A percentile compares a stretch with the other conserved stretches of the same genome.
Evolutionary conservation across 2,888 invertebrate species (phyloP).

Genomic region (Tribolium freemani): DNA sequence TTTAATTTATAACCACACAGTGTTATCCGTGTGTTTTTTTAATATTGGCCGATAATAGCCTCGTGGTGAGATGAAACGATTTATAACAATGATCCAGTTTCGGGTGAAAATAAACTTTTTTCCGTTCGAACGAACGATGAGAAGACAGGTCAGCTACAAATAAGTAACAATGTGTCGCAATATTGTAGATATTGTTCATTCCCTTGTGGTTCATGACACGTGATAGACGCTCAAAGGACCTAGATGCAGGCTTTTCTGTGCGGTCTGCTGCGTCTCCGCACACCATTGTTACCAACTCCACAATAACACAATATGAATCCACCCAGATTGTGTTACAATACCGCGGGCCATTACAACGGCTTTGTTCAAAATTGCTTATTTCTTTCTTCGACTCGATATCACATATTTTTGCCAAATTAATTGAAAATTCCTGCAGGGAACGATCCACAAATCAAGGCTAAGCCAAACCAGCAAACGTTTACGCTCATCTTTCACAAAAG

Average conservation of each 20-base stretch:
- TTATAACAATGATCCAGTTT: constrained; percentile 11
- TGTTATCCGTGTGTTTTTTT: constrained; percentile 27
- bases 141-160: constrained; percentile 37
- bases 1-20: constrained; percentile 36
- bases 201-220: constrained; percentile 44
- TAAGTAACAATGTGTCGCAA: constrained; percentile 44
- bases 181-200: constrained; percentile 46
- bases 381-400: constrained; percentile 36
- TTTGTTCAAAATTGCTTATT: constrained; percentile 49
- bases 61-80: not conserved
- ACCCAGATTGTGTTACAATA: constrained; percentile 47
- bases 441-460: not conserved
- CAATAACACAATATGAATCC: constrained; percentile 48
- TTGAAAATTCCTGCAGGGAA: constrained; percentile 35
- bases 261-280: constrained; percentile 28
- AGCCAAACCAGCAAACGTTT: too few relatives aligned
- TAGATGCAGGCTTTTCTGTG: constrained; percentile 32
- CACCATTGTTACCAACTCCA: constrained; percentile 45
- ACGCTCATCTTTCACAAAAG: too few relatives aligned
- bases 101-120: constrained; percentile 11
- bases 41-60: constrained; percentile 31
- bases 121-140: constrained; percentile 1
- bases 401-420: constrained; percentile 42
- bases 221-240: constrained; percentile 45
- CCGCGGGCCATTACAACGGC: constrained; percentile 45